These are phyloP conservation scores for Entomobrya proxima DNA, from an alignment of 2,888 invertebrate genomes.

Conservation along the genomic window DNA sequence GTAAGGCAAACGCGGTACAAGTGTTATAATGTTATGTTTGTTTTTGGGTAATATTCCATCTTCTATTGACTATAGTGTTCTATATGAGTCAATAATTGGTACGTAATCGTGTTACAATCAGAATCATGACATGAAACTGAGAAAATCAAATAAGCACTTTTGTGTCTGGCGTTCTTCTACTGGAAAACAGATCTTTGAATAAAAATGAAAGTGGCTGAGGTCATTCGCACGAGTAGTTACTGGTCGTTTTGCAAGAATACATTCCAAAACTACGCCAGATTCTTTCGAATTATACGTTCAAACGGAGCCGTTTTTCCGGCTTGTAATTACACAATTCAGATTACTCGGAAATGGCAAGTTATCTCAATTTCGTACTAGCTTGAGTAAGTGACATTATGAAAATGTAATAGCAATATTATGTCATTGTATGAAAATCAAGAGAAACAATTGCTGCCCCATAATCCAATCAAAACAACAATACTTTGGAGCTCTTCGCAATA, in stretches of 20 bases:
- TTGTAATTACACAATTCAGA: too few relatives aligned
- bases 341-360: too few relatives aligned
- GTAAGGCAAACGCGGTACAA: too few relatives aligned
- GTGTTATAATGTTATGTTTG: too few relatives aligned
- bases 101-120: slow-evolving; percentile 10
- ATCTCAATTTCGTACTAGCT: too few relatives aligned
- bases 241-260: neutral
- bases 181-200: neutral
- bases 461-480: too few relatives aligned
- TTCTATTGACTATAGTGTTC: neutral
- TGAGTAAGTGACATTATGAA: too few relatives aligned
- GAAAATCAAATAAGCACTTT: neutral
- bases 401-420: neutral
- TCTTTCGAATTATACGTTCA: too few relatives aligned
- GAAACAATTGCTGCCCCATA: neutral
- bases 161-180: neutral
- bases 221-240: slow-evolving; percentile 20
- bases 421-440: slow-evolving; percentile 43
- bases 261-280: neutral
- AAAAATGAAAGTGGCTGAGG: slow-evolving; percentile 38
- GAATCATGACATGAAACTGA: neutral
- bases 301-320: too few relatives aligned
- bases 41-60: too few relatives aligned
- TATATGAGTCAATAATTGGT: neutral
- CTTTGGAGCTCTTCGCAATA: too few relatives aligned